Base-by-base conservation (phyloP, 2,888 invertebrate genomes). In the Antheraea yamamai region DNA sequence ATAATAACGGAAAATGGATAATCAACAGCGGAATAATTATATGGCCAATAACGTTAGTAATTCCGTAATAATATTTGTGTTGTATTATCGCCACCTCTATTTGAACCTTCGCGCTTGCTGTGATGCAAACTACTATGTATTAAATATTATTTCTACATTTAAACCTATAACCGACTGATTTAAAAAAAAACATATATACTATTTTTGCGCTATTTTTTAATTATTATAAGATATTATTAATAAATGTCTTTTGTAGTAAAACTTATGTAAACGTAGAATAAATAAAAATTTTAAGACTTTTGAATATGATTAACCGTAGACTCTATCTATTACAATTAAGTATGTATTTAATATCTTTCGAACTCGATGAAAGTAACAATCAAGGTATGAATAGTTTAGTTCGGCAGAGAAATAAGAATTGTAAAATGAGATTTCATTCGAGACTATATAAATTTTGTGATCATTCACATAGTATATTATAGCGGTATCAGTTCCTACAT, bases 401-500 rank as follows among this genome's bases (percentile, higher is more conserved):
- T 12, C 2, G 10, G 61, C 61, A 61, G 10, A 8, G 20, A 2
- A 61, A n/a, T 23, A 23, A 23, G 12, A 23, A 61, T 61, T 61
- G 61, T 61, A 61, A 61, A 61, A 61, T 61, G 61, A 12, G 61
- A 61, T 61, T 61, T 61, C 10, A n/a, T 10, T 61, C 10, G 23
- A 61, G 8, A 61, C 10, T n/a, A 23, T n/a, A 23, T 66, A 66
- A 30, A 66, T 30, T 4, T 14, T 66, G 64, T 26, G 64, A 66
- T 14, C 12, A 30, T 66, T 66, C 64, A 70, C 39, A 70, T 39
- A 12, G 26, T 23, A 8, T 70, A 70, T 70, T 70, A 39, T 39
- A 8, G 39, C 70, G 70, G 70, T 70, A 70, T 70, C 23, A 70
- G 70, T 70, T 70, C 70, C 70, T 70, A 70, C 39, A 70, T 70